Conservation (phyloP, 2,888 invertebrate species). For the Pristionchus exspectatus region DNA sequence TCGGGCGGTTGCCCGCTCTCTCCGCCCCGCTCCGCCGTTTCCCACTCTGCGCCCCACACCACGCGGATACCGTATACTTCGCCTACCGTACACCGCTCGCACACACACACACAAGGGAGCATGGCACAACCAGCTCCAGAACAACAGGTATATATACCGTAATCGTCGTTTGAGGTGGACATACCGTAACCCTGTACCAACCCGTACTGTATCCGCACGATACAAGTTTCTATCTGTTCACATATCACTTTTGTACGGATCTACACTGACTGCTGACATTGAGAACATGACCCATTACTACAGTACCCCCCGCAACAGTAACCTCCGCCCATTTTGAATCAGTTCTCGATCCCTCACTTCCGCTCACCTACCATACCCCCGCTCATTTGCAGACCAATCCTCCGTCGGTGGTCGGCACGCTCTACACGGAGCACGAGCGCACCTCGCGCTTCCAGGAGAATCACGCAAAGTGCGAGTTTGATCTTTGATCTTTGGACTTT, state of each 20-base stretch:
- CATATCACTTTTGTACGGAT: too few relatives aligned
- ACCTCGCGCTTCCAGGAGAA: conserved; percentile 28
- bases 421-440: conserved; percentile 48
- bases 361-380: background rate
- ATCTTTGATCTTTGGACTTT: background rate
- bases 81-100: background rate
- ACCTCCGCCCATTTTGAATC: too few relatives aligned
- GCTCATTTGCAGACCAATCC: background rate
- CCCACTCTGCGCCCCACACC: background rate
- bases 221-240: background rate
- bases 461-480: background rate
- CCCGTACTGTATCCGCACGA: background rate
- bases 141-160: background rate
- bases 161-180: too few relatives aligned
- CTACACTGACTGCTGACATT: too few relatives aligned
- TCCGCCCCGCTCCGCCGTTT: background rate
- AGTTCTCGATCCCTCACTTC: background rate
- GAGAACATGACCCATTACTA: background rate
- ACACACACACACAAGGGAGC: conserved; percentile 24
- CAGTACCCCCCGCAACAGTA: background rate
- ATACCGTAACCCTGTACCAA: too few relatives aligned
- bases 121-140: conserved; percentile 16
- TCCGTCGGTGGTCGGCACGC: conserved; percentile 5
- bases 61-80: too few relatives aligned
- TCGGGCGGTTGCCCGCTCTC: conserved; percentile 18